Evolutionary conservation across 2,113 vertebrate genomes (phyloP).

Genomic region (Coreoperca whiteheadi): DNA sequence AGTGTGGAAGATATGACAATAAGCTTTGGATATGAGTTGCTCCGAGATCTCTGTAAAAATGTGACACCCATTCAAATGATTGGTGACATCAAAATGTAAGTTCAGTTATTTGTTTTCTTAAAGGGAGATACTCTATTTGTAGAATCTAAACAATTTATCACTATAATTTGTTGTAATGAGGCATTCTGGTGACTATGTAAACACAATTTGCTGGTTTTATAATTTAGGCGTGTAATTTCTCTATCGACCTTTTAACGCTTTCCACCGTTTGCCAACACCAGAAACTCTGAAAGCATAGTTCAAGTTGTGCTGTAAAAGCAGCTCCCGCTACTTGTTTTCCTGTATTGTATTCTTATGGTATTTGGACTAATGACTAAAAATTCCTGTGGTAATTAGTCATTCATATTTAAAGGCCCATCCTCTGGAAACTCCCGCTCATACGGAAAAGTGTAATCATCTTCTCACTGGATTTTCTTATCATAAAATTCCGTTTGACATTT

Average conservation of each 20-base stretch:
- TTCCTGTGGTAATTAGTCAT: not conserved
- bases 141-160: not conserved
- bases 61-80: conserved; percentile 9
- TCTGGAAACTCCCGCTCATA: not conserved
- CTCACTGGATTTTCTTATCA: too few relatives aligned
- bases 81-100: not conserved
- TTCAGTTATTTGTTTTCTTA: not conserved
- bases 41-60: not conserved
- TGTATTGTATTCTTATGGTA: not conserved
- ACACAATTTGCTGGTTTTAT: not conserved
- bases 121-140: not conserved
- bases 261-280: not conserved
- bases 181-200: conserved; percentile 5
- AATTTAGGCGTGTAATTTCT: not conserved
- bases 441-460: too few relatives aligned
- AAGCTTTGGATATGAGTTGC: not conserved
- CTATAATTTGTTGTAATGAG: conserved; percentile 4
- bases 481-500: too few relatives aligned
- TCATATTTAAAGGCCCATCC: not conserved
- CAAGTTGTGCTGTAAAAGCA: not conserved
- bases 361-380: not conserved
- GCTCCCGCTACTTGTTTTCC: not conserved
- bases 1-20: not conserved
- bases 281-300: not conserved
- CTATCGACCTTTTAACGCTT: not conserved